Conservation (phyloP, 2,113 vertebrate genomes). For the Eulemur macaco region DNA sequence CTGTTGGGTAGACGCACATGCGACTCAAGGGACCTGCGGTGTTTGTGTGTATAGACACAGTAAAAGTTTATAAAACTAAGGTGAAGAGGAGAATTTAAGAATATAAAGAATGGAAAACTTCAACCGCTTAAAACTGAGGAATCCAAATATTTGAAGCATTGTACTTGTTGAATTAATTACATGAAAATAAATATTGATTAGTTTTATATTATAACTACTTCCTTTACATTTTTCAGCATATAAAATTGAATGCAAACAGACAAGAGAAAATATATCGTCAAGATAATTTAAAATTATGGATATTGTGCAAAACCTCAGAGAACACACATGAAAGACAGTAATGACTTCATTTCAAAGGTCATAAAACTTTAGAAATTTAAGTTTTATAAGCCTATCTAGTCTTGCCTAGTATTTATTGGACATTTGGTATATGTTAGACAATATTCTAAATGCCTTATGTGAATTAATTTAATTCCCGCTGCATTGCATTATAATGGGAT, state of each 20-base stretch:
- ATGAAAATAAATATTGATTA: background rate
- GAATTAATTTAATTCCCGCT: background rate
- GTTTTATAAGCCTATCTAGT: background rate
- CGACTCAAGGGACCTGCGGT: background rate
- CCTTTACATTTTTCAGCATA: background rate
- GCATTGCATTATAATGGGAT: background rate
- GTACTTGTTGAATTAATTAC: background rate
- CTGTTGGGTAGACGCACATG: background rate
- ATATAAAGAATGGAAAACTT: constrained; percentile 17
- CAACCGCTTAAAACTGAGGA: background rate
- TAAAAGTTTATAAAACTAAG: background rate
- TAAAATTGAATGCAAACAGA: background rate
- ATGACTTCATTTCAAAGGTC: background rate
- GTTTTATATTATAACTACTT: background rate
- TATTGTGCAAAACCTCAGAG: background rate
- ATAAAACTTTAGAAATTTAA: background rate
- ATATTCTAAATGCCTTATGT: background rate
- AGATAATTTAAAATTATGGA: background rate
- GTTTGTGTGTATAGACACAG: background rate
- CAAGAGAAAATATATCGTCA: background rate
- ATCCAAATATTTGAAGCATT: background rate
- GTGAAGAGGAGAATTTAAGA: background rate
- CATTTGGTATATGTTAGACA: background rate
- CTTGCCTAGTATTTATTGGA: background rate
- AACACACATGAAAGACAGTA: background rate